Evolutionary conservation across 2,797 vertebrate genomes (phyloP).

Genomic region (Ficedula albicollis): DNA sequence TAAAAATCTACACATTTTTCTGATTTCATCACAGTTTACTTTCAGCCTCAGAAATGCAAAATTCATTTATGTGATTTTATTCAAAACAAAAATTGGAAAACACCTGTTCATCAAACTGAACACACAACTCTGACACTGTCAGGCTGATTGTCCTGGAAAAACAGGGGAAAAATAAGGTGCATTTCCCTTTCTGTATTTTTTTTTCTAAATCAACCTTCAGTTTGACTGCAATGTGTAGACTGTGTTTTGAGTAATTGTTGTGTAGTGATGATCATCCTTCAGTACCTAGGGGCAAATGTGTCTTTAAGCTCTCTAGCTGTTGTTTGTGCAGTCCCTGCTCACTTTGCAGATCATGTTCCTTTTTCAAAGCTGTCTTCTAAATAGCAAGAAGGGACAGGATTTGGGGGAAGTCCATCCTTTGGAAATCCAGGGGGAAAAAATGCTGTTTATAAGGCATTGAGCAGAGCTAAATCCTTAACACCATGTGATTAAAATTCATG

Average conservation of each 20-base stretch:
- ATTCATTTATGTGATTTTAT: neutral
- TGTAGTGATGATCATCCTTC: neutral
- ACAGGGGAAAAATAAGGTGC: rapidly evolving
- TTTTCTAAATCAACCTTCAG: neutral
- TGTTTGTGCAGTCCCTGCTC: neutral
- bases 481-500: neutral
- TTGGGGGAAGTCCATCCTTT: neutral
- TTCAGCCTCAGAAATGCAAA: neutral
- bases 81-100: neutral
- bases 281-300: neutral
- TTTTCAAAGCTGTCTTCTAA: neutral
- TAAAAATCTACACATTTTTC: neutral
- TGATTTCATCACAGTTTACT: neutral
- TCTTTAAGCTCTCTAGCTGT: neutral
- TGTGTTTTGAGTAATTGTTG: neutral
- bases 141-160: neutral
- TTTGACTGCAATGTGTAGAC: neutral
- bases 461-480: neutral
- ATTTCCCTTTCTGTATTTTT: neutral
- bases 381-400: neutral
- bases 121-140: neutral
- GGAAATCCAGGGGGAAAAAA: neutral
- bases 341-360: neutral
- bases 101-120: neutral
- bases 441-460: neutral